Base-by-base conservation (phyloP, 2,797 vertebrate genomes). In the Acanthis flammea region DNA sequence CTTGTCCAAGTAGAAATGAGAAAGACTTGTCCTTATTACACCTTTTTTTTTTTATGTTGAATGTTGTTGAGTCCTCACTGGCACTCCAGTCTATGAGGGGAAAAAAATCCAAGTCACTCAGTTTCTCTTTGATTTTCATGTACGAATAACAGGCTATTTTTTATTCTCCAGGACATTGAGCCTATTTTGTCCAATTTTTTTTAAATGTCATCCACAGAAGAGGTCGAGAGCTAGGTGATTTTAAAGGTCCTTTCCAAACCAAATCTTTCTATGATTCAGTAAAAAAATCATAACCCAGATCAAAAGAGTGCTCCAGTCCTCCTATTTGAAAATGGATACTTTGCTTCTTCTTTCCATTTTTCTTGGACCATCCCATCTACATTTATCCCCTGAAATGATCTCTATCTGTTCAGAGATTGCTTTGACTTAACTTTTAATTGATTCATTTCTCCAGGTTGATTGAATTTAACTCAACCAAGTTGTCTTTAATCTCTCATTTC, bases 191-290 rank as follows among this genome's bases (percentile, higher is more conserved):
- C 7, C 4, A 5, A 1, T 14, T 28, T n/a, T 75, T 21, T 55
- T 21, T 0, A 18, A 71, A 57, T 44, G 6, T n/a, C 51, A n/a
- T 22, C 13, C 2, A 28, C 4, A 48, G 10, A 5, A 51, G 15
- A 3, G 1, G 4, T 10, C 15, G 62, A 24, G 11, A 86, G 24
- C 4, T 51, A 39, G 7, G 7, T 57, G 24, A 30, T 42, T 53
- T 90, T 70, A 83, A 86, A 79, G 9, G 7, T 65, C 11, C 2
- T 6, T 92, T 82, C 35, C 27, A 65, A 48, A 2, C 1, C 21
- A 53, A 31, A 17, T 14, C 7, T 9, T 79, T 54, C n/a, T 39
- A 24, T 11, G 3, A 41, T 30, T 79, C 17, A 60, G 17, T 23
- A 11, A 5, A 70, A 22, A 62, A 18, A 54, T n/a, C 21, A 31